Conservation (phyloP, 2,888 invertebrate species). For the Seira sanloemensis region DNA sequence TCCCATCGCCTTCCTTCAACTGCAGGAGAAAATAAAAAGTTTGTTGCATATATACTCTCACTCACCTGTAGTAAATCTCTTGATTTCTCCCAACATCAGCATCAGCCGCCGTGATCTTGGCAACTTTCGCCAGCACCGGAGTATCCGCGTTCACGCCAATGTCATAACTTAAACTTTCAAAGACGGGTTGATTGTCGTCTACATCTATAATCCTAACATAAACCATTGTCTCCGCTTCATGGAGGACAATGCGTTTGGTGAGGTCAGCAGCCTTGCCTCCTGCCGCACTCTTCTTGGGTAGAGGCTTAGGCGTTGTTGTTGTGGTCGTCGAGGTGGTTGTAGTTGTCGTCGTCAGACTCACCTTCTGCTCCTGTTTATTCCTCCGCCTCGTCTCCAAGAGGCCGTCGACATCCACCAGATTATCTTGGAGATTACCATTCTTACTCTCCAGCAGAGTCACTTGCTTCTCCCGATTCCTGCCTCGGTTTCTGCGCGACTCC, state of each 20-base stretch:
- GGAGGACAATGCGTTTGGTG: slow-evolving; percentile 25
- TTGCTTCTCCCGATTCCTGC: slow-evolving; percentile 12
- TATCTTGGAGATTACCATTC: slow-evolving; percentile 47
- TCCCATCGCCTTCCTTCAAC: background rate
- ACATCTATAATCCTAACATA: slow-evolving; percentile 69
- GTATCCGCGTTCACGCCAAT: slow-evolving; percentile 92
- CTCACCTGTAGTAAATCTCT: slow-evolving; percentile 91
- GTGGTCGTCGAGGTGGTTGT: slow-evolving; percentile 49
- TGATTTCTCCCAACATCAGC: slow-evolving; percentile 97
- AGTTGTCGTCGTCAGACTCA: slow-evolving; percentile 22
- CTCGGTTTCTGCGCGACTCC: slow-evolving; percentile 21
- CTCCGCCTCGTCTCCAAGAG: slow-evolving; percentile 16
- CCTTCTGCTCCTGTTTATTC: background rate
- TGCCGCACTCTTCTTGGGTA: slow-evolving; percentile 27
- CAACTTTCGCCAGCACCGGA: slow-evolving; percentile 82
- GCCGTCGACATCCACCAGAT: slow-evolving; percentile 50
- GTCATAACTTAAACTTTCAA: slow-evolving; percentile 92
- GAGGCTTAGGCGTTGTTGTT: slow-evolving; percentile 37
- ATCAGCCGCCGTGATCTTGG: slow-evolving; percentile 87
- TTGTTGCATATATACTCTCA: too few species aligned
- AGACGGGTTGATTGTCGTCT: slow-evolving; percentile 82
- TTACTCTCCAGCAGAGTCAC: slow-evolving; percentile 50
- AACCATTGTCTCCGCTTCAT: slow-evolving; percentile 66
- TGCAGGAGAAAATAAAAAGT: too few species aligned
- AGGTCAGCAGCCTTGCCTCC: slow-evolving; percentile 11